Evolutionary conservation across 2,888 invertebrate species (phyloP), one percentile per base, ranked within the genome.

Genomic region (Torymus tubicola): DNA sequence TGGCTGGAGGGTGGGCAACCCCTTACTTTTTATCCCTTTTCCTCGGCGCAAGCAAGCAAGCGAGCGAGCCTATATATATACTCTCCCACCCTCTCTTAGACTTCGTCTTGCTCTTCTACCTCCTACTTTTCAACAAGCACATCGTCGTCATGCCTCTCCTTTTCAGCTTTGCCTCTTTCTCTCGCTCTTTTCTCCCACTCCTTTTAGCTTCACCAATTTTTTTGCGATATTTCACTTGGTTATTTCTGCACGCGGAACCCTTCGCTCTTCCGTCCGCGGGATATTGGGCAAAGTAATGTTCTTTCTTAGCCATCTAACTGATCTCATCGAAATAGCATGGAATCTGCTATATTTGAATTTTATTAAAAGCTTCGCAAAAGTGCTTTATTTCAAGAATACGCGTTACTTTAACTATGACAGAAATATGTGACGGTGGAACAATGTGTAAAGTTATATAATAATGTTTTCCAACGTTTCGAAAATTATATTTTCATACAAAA

Each of bases 1-100:
- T 0, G 24, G n/a, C 60, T 88, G 87, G 87, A 87, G 89, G 90
- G 89, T 86, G 87, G 89, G 88, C 89, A 88, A 89, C 88, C 89
- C 70, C 90, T 89, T 89, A 89, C 88, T 89, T 90, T 89, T 77
- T 89, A 89, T 88, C 88, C 89, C 89, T 89, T 88, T 88, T 73
- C 64, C 52, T 67, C 80, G 50, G 57, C 10, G 18, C 58, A 63
- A 42, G 42, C 42, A 42, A 42, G 42, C 42, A 42, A 42, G 42
- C 42, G 42, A 42, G 55, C 16, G 61, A 21, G 58, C 61, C 18
- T 65, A 68, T 55, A 61, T 55, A 61, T 72, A 70, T 16, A 71
- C 18, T 52, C 50, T n/a, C 42, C 57, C 16, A 12, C 50, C 24
- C n/a, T 31, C 52, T 24, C 52, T 8, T 14, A 42, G 53, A 63